These are phyloP conservation scores for Atta texana DNA, from an alignment of 1,140 invertebrate species.

Conservation along the genomic window DNA sequence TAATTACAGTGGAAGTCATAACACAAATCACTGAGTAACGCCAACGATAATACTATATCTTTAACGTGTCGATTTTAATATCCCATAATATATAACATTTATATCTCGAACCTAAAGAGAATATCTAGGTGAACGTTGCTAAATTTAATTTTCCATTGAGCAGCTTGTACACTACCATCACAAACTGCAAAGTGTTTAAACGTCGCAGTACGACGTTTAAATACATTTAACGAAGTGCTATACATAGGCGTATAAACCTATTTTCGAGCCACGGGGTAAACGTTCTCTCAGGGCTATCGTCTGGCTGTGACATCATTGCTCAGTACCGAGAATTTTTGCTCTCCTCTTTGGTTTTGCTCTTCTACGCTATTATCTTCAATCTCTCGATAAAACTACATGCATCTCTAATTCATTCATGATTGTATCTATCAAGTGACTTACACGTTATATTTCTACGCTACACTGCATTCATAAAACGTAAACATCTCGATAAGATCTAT, in stretches of 20 bases:
- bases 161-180: conserved; percentile 31
- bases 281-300: conserved; percentile 75
- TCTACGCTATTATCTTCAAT: conserved; percentile 14
- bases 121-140: conserved; percentile 34
- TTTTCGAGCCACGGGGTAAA: conserved; percentile 77
- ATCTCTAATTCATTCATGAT: background rate
- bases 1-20: conserved; percentile 25
- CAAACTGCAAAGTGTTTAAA: conserved; percentile 43
- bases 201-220: conserved; percentile 59
- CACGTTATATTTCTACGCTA: background rate
- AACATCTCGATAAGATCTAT: conserved; percentile 23
- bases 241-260: conserved; percentile 74
- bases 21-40: background rate
- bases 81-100: background rate
- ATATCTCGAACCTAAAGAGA: background rate
- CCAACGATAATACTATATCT: conserved; percentile 9
- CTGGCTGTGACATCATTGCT: conserved; percentile 75
- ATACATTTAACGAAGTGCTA: conserved; percentile 73
- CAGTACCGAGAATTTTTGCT: conserved; percentile 63
- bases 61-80: conserved; percentile 8
- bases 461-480: background rate
- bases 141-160: conserved; percentile 2
- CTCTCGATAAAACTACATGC: background rate
- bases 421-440: background rate
- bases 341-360: conserved; percentile 44